phyloP scores from a whole-genome alignment of 2,888 invertebrate species.

The Drosophila sordidula region DNA sequence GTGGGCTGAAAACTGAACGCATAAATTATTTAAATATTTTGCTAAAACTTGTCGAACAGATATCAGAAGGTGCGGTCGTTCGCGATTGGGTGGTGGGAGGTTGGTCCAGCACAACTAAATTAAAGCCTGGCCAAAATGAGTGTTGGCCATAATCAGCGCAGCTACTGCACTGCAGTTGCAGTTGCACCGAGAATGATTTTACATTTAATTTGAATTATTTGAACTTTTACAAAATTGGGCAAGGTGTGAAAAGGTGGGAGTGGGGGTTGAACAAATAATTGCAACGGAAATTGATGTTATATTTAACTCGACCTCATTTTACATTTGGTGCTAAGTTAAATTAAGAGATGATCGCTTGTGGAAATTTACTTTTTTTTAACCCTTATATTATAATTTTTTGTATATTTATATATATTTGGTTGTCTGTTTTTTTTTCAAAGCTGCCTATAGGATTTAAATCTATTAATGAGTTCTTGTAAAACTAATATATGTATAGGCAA shows the following conservation, averaged over 20 bases:
- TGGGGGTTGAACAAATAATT: constrained; percentile 42
- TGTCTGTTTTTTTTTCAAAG: too few species aligned
- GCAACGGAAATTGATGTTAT: constrained; percentile 78
- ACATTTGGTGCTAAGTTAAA: constrained; percentile 34
- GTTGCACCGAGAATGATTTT: constrained; percentile 14
- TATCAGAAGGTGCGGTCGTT: background rate
- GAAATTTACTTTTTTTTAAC: constrained; percentile 8
- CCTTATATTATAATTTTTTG: too few species aligned
- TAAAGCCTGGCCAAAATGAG: constrained; percentile 45
- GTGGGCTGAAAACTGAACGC: constrained; percentile 40
- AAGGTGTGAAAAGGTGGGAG: background rate
- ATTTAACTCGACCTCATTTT: constrained; percentile 52
- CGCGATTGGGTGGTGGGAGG: background rate
- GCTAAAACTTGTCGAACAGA: constrained; percentile 8
- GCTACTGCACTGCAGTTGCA: constrained; percentile 5
- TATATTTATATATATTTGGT: too few species aligned
- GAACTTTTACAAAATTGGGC: constrained; percentile 24
- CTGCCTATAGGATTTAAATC: too few species aligned
- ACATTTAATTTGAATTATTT: constrained; percentile 68
- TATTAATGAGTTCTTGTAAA: too few species aligned
- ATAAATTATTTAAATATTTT: constrained; percentile 60
- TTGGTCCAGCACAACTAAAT: constrained; percentile 39
- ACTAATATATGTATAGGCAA: background rate
- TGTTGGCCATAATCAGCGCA: constrained; percentile 28
- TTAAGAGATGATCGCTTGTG: constrained; percentile 31